A percentile compares a stretch with the other conserved stretches of the same genome.
phyloP scores from a whole-genome alignment of 2,113 vertebrate genomes.

The Antennarius striatus region DNA sequence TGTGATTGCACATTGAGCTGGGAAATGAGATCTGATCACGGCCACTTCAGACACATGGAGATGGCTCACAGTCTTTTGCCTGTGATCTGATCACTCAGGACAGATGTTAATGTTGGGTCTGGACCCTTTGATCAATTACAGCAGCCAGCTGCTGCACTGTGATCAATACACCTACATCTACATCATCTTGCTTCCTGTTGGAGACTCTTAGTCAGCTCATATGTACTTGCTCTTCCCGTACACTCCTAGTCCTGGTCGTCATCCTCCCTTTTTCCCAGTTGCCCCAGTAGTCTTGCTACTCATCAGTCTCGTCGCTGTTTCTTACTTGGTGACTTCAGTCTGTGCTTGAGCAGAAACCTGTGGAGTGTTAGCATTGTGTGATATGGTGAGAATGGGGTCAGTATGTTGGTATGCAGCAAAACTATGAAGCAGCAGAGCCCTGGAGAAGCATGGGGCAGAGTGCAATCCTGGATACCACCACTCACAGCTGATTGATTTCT shows the following conservation, averaged over 20 bases:
- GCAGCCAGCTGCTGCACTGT: slow-evolving; percentile 37
- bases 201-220: neutral
- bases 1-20: too few relatives aligned
- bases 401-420: slow-evolving; percentile 61
- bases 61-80: too few relatives aligned
- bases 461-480: slow-evolving; percentile 36
- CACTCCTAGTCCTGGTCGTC: neutral
- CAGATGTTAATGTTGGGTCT: too few relatives aligned
- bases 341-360: neutral
- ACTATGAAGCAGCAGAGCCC: slow-evolving; percentile 11
- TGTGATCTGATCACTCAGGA: too few relatives aligned
- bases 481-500: slow-evolving; percentile 37
- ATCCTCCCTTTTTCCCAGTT: neutral
- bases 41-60: too few relatives aligned
- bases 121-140: slow-evolving; percentile 13
- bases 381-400: slow-evolving; percentile 63
- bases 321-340: slow-evolving; percentile 12
- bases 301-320: neutral
- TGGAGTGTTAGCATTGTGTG: neutral
- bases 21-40: too few relatives aligned
- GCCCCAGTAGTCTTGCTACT: neutral
- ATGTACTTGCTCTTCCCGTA: neutral
- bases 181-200: slow-evolving; percentile 10
- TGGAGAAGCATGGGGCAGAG: slow-evolving; percentile 12
- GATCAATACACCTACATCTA: slow-evolving; percentile 44